Evolutionary conservation across 1,140 invertebrate genomes (phyloP), one percentile per base, ranked within the genome.

Genomic region (Adoxophyes honmai): DNA sequence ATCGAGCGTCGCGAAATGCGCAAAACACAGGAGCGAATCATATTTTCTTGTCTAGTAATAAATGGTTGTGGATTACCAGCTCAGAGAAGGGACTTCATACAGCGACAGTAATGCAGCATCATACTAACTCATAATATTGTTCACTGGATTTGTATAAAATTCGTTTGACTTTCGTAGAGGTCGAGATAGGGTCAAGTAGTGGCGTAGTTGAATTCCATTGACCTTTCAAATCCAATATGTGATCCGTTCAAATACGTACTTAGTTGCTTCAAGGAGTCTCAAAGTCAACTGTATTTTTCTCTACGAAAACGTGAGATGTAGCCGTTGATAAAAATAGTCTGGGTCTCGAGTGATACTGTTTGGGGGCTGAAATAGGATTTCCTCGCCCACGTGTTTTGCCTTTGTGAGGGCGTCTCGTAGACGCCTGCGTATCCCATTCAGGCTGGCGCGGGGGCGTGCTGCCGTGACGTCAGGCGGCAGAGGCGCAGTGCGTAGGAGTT

Each of bases 401-500:
- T n/a, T 48, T n/a, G 42, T 11, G 11, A 11, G 11, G 42, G 11
- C 21, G 16, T 36, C 34, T 36, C 3, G 2, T 44, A 18, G 38
- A 2, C 16, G 16, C 16, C 16, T 44, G 15, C n/a, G 9, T 21
- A 28, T 28, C 21, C 21, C 21, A 28, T 44, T 44, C 42, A 16
- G 15, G 0, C 9, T 28, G 21, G 16, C 5, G 9, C 16, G 39
- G 39, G 39, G 39, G 10, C 8, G 21, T 28, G 38, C 38, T 44
- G 15, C 21, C 18, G 39, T 44, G 39, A 44, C 38, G 38, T 39
- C 5, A 39, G 14, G 6, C 2, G 21, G 13, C 36, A 14, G 14
- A 44, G 39, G 39, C 39, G 39, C 39, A 44, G 14, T 44, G 39
- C 39, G 39, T 44, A 44, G 39, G 39, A 44, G 39, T 18, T 21